Base-by-base conservation (phyloP, 1,140 invertebrate genomes). In the Drosophila malerkotliana region DNA sequence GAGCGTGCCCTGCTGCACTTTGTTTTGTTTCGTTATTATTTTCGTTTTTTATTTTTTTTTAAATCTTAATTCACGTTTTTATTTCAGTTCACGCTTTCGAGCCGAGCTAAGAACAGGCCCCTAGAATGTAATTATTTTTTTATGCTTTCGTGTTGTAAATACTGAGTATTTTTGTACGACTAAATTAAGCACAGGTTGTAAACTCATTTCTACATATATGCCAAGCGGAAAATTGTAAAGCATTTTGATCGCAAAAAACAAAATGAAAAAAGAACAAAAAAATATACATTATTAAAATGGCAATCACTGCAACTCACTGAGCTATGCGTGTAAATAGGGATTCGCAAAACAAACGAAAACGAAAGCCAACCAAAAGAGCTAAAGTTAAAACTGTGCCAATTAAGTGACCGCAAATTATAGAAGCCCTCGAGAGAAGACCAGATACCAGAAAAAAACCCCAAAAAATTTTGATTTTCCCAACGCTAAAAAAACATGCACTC, bases 111-210 rank as follows among this genome's bases (percentile, higher is more conserved):
- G 48, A 52, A 47, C 60, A 53, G 53, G 10, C 15, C 51, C 4
- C 26, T 68, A 57, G 63, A 39, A 32, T 44, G 41, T 49, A 69
- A 69, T 49, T 57, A 54, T 73, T 54, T 64, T 53, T 74, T 39
- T 63, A 64, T 74, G 24, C 56, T 53, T 64, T 56, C 18, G 47
- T 37, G 52, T 75, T 75, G 72, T 76, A 76, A 76, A 76, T 76
- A 76, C 51, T 67, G 56, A 59, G 53, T 81, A 77, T 77, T 61
- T 62, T 72, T 76, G 53, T 68, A 63, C 60, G 55, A 77, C 39
- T 87, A 77, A 71, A 71, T 75, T 87, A 85, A 87, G 78, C 75
- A 66, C 78, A 85, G 82, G 82, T 85, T 85, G 82, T 85, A 85
- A 85, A 87, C 26, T 87, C 61, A 75, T 75, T 72, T 77, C 28